A percentile compares a stretch with the other conserved stretches of the same genome.
Evolutionary conservation across 1,140 invertebrate genomes (phyloP).

Genomic region (Ylistrum balloti): DNA sequence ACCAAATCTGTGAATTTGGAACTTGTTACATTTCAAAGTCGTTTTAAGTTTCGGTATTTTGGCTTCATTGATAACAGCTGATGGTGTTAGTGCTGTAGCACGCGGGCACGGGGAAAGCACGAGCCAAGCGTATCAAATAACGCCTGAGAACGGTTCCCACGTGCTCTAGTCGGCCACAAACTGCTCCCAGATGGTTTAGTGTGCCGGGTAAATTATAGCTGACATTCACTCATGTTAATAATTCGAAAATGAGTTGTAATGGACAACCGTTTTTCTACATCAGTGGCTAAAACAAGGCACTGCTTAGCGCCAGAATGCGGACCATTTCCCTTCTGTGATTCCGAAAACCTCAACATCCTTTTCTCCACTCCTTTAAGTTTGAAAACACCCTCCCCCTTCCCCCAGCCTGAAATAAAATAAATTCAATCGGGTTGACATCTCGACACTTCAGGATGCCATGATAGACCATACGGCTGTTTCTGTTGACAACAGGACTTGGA

Average conservation of each 20-base stretch:
- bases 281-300: constrained; percentile 5
- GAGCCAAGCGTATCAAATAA: constrained; percentile 14
- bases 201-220: constrained; percentile 24
- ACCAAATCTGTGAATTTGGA: constrained; percentile 34
- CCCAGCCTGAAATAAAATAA: neutral
- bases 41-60: constrained; percentile 40
- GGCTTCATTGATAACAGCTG: constrained; percentile 37
- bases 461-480: neutral
- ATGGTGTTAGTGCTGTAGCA: constrained; percentile 19
- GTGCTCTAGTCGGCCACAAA: constrained; percentile 20
- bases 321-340: neutral
- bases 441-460: neutral
- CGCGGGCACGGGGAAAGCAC: constrained; percentile 29
- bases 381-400: neutral
- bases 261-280: constrained; percentile 38
- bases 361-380: neutral
- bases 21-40: constrained; percentile 39
- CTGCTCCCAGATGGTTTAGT: constrained; percentile 37
- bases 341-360: neutral
- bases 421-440: neutral
- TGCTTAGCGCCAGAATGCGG: constrained; percentile 3
- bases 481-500: neutral
- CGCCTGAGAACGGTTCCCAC: constrained; percentile 30
- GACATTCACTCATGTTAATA: constrained; percentile 39
- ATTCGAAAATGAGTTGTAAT: constrained; percentile 25